Conservation (phyloP, 2,888 invertebrate species). For the Drosophila cognata region DNA sequence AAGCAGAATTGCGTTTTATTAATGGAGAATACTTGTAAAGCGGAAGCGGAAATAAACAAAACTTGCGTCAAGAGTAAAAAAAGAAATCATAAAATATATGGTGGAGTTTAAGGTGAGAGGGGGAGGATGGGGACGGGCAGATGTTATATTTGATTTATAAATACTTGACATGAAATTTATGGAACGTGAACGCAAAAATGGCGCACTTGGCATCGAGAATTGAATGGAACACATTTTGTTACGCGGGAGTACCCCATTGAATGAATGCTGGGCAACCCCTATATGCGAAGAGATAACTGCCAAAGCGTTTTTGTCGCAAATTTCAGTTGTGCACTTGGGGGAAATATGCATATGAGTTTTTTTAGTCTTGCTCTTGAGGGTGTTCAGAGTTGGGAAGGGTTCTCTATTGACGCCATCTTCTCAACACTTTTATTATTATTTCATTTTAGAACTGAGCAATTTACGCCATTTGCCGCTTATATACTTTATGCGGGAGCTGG, state of each 20-base stretch:
- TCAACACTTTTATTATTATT: constrained; percentile 13
- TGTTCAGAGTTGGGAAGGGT: constrained; percentile 48
- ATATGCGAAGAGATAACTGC: background rate
- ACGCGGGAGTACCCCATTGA: constrained; percentile 31
- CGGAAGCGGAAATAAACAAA: constrained; percentile 65
- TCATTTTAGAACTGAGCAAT: constrained; percentile 21
- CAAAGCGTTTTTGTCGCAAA: constrained; percentile 27
- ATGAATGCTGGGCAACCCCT: constrained; percentile 28
- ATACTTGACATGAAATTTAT: constrained; percentile 77
- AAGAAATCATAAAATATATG: constrained; percentile 34
- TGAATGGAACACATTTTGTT: constrained; percentile 16
- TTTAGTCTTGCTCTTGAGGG: constrained; percentile 13
- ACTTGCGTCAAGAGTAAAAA: constrained; percentile 30
- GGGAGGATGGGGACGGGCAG: constrained; percentile 7
- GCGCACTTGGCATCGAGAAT: constrained; percentile 38
- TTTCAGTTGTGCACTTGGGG: constrained; percentile 16
- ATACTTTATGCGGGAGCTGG: constrained; percentile 9
- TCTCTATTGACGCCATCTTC: constrained; percentile 41
- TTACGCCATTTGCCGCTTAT: constrained; percentile 35
- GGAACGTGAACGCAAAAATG: constrained; percentile 68
- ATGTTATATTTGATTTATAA: constrained; percentile 72
- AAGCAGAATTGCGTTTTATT: constrained; percentile 40
- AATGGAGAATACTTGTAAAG: constrained; percentile 79
- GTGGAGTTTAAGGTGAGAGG: background rate
- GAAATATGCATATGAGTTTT: constrained; percentile 45